phyloP scores from a whole-genome alignment of 2,888 invertebrate species.

The Zeuzera pyrina region DNA sequence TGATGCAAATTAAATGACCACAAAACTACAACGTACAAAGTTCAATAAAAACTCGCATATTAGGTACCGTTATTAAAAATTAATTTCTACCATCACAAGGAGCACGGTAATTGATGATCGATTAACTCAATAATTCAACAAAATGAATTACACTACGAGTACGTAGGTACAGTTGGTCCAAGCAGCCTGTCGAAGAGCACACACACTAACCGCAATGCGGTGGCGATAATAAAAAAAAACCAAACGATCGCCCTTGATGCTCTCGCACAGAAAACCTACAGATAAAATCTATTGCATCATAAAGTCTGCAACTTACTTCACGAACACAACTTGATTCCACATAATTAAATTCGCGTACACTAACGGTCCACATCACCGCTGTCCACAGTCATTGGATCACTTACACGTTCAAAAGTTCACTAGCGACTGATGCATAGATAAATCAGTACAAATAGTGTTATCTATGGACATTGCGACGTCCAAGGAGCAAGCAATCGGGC shows the following conservation, averaged over 20 bases:
- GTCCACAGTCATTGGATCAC: constrained; percentile 15
- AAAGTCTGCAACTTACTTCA: constrained; percentile 32
- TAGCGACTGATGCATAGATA: constrained; percentile 1
- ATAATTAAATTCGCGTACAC: constrained; percentile 21
- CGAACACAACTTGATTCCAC: constrained; percentile 53
- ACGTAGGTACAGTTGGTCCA: too few species aligned
- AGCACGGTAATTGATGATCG: too few species aligned
- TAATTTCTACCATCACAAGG: too few species aligned
- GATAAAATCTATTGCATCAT: constrained; percentile 18
- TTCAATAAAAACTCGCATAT: too few species aligned
- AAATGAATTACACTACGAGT: too few species aligned
- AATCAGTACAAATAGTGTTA: constrained; percentile 20
- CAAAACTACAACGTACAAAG: too few species aligned
- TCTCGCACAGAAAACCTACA: constrained; percentile 9
- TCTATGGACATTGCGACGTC: constrained; percentile 15
- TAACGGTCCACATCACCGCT: constrained; percentile 18
- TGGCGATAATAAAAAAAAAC: constrained; percentile 7
- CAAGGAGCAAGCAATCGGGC: constrained; percentile 14
- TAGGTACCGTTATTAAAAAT: too few species aligned
- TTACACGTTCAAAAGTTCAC: constrained; percentile 12
- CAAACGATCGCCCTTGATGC: constrained; percentile 7
- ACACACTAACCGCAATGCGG: constrained; percentile 3
- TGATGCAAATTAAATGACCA: too few species aligned
- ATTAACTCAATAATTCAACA: too few species aligned
- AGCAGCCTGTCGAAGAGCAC: too few species aligned